Evolutionary conservation across 2,797 vertebrate species (phyloP).

Genomic region (Odontamblyopus lacepedii): DNA sequence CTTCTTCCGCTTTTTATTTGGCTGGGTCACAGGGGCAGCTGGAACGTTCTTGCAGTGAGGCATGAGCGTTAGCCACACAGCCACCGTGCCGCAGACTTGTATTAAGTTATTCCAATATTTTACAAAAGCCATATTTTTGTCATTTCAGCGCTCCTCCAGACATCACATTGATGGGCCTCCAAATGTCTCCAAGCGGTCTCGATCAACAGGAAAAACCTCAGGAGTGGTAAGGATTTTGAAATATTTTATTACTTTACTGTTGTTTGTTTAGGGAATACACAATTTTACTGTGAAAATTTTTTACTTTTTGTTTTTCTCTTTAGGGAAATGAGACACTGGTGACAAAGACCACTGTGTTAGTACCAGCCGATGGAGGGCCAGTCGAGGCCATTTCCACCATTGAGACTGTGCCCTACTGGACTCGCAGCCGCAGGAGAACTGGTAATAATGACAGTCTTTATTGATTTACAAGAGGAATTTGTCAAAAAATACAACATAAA

Average conservation of each 20-base stretch:
- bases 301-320: background rate
- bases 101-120: too few species aligned
- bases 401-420: conserved; percentile 87
- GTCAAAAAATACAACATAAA: background rate
- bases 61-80: too few species aligned
- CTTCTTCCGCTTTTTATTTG: too few species aligned
- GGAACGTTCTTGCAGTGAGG: too few species aligned
- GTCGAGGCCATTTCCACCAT: conserved; percentile 94
- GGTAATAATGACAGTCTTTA: conserved; percentile 65
- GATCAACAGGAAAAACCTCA: conserved; percentile 82
- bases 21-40: too few species aligned
- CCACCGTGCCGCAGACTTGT: too few species aligned
- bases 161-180: conserved; percentile 89
- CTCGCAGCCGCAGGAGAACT: conserved; percentile 86
- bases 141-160: conserved; percentile 88
- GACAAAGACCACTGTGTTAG: conserved; percentile 91
- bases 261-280: background rate
- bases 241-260: background rate
- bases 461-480: background rate
- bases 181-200: conserved; percentile 83
- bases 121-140: background rate
- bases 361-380: conserved; percentile 87
- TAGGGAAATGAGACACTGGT: conserved; percentile 93
- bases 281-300: too few species aligned
- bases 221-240: conserved; percentile 74